Conservation (phyloP, 2,797 vertebrate genomes). For the Spondyliosoma cantharus region DNA sequence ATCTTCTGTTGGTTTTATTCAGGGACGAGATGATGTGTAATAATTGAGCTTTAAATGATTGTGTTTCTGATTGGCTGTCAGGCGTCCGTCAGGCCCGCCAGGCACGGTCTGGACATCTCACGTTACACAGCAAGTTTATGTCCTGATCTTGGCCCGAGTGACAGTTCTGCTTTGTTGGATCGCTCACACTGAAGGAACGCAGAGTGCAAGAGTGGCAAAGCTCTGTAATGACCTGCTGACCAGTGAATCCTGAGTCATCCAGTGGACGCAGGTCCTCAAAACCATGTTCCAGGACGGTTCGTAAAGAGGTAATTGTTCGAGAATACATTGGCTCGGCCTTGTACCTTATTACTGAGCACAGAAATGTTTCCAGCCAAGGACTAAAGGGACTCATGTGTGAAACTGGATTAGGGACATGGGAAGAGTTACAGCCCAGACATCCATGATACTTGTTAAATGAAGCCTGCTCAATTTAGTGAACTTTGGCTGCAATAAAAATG, state of each 20-base stretch:
- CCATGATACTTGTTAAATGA: too few relatives aligned
- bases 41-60: neutral
- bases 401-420: neutral
- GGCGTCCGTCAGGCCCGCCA: neutral
- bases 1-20: neutral
- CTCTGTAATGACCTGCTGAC: conserved; percentile 33
- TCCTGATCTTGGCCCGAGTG: conserved; percentile 39
- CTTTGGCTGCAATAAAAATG: neutral
- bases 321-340: neutral
- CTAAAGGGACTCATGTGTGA: too few relatives aligned
- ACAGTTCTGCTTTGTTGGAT: conserved; percentile 42
- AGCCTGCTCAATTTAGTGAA: too few relatives aligned
- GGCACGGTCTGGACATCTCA: conserved; percentile 12
- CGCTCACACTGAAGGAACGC: conserved; percentile 19
- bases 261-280: neutral
- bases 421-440: neutral
- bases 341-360: neutral
- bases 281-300: neutral
- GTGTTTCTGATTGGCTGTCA: conserved; percentile 3
- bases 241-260: conserved; percentile 29
- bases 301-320: conserved; percentile 2
- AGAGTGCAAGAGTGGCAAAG: conserved; percentile 26
- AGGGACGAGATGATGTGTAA: neutral
- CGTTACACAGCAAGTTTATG: conserved; percentile 14
- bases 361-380: neutral